phyloP scores from a whole-genome alignment of 1,140 invertebrate species.

The Bathynomus jamesi region DNA sequence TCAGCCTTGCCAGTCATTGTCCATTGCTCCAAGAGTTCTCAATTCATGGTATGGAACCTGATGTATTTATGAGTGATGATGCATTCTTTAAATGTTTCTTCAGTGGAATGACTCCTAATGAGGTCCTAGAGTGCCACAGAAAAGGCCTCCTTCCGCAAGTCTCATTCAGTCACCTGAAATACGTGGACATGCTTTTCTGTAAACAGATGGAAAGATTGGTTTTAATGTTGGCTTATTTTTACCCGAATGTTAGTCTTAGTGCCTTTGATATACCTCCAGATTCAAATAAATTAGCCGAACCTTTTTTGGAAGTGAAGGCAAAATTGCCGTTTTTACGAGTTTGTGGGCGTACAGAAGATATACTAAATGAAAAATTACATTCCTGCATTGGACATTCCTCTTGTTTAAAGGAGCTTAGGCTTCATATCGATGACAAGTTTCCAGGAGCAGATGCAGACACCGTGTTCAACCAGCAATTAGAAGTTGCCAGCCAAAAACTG shows the following conservation, averaged over 20 bases:
- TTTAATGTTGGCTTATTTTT: not conserved
- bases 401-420: not conserved
- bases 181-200: not conserved
- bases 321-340: not conserved
- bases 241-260: not conserved
- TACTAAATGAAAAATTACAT: not conserved
- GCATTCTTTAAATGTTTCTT: not conserved
- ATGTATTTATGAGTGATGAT: not conserved
- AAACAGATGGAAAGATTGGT: not conserved
- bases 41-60: not conserved
- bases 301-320: not conserved
- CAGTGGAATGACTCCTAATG: not conserved
- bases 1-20: not conserved
- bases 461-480: not conserved
- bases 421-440: not conserved
- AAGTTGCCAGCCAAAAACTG: not conserved
- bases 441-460: not conserved
- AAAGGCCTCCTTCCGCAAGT: not conserved
- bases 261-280: not conserved
- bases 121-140: not conserved
- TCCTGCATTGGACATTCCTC: not conserved
- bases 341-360: not conserved
- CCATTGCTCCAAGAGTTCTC: not conserved
- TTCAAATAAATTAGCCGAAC: not conserved
- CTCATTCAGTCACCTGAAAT: not conserved